Percentiles rank a stretch among this genome's conserved stretches.
These are phyloP conservation scores for Diorhabda carinulata DNA, from an alignment of 1,140 invertebrate species.

Conservation along the genomic window DNA sequence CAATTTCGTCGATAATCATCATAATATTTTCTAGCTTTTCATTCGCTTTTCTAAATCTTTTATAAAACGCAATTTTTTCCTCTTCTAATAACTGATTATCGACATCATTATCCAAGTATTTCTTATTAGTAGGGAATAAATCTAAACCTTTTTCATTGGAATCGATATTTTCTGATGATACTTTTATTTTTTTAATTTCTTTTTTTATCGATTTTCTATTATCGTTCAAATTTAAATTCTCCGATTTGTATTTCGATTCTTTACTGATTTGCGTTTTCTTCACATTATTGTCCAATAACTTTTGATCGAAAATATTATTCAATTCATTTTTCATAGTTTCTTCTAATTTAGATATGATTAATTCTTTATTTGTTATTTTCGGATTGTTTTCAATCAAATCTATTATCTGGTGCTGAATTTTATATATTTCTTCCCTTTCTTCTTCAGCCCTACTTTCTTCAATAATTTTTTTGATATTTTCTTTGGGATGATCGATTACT, in stretches of 20 bases:
- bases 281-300: conserved; percentile 29
- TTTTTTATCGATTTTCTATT: not conserved
- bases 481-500: conserved; percentile 25
- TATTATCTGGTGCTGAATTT: conserved; percentile 38
- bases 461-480: conserved; percentile 33
- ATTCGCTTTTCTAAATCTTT: conserved; percentile 37
- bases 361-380: conserved; percentile 44
- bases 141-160: conserved; percentile 1
- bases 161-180: conserved; percentile 17
- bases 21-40: conserved; percentile 42
- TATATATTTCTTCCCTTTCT: conserved; percentile 40
- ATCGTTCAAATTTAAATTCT: conserved; percentile 8
- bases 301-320: conserved; percentile 32
- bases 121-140: not conserved
- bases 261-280: conserved; percentile 10
- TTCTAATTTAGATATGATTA: conserved; percentile 34
- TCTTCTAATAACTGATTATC: conserved; percentile 21
- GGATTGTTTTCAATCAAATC: conserved; percentile 42
- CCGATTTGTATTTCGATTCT: conserved; percentile 8
- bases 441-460: conserved; percentile 33
- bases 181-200: not conserved
- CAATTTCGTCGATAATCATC: conserved; percentile 51
- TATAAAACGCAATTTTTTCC: conserved; percentile 28
- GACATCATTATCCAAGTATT: conserved; percentile 6
- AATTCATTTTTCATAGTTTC: conserved; percentile 39